A percentile compares a stretch with the other conserved stretches of the same genome.
Conservation (phyloP, 1,140 invertebrate species). For the Caenorhabditis briggsae region DNA sequence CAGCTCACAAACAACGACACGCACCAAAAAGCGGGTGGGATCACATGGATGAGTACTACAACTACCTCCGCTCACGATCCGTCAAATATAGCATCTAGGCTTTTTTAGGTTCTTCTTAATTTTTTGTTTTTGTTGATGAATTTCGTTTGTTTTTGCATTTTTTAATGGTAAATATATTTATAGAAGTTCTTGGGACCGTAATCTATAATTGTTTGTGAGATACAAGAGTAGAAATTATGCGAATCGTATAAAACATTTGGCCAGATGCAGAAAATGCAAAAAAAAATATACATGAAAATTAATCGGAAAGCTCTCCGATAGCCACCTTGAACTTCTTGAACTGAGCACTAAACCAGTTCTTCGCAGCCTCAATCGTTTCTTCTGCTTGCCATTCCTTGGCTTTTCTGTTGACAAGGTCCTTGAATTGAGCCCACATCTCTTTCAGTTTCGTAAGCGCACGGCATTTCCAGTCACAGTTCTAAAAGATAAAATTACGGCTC, state of each 20-base stretch:
- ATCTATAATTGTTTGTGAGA: conserved; percentile 14
- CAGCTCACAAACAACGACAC: conserved; percentile 65
- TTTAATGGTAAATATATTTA: too few relatives aligned
- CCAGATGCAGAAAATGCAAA: not conserved
- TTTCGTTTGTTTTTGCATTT: too few relatives aligned
- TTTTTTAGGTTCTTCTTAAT: conserved; percentile 61
- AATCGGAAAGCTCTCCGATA: conserved; percentile 41
- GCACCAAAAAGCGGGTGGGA: conserved; percentile 73
- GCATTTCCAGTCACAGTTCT: conserved; percentile 60
- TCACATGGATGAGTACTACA: conserved; percentile 74
- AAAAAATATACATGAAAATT: not conserved
- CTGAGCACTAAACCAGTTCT: conserved; percentile 35
- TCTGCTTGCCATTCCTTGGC: conserved; percentile 57
- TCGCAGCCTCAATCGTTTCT: conserved; percentile 13
- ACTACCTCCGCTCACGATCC: conserved; percentile 73
- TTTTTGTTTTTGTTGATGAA: conserved; percentile 3
- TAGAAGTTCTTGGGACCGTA: not conserved
- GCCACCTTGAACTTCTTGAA: conserved; percentile 57
- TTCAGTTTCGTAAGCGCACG: conserved; percentile 52
- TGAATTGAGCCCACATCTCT: conserved; percentile 60
- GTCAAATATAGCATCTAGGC: conserved; percentile 75
- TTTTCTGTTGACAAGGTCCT: conserved; percentile 55
- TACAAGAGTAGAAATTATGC: conserved; percentile 38
- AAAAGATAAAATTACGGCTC: not conserved
- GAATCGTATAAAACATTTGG: not conserved